phyloP scores from a whole-genome alignment of 2,113 vertebrate genomes.

The Grantiella picta region DNA sequence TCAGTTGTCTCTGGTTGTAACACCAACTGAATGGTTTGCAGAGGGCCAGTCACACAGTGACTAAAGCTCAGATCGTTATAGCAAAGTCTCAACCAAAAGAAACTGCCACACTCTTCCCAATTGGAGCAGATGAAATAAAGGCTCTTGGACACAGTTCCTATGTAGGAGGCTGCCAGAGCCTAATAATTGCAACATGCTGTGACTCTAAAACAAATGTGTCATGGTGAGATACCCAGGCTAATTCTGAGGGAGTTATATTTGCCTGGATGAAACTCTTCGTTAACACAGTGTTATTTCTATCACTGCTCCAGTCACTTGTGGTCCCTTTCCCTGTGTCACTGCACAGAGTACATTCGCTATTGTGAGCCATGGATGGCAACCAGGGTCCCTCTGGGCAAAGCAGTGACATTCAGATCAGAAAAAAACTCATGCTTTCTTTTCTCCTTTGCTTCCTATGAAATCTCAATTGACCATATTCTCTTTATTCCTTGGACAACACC shows the following conservation, averaged over 20 bases:
- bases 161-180: constrained; percentile 11
- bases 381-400: background rate
- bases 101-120: constrained; percentile 43
- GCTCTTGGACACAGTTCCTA: constrained; percentile 38
- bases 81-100: constrained; percentile 29
- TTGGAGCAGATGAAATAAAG: constrained; percentile 30
- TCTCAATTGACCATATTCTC: background rate
- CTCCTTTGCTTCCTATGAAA: background rate
- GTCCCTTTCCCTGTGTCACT: background rate
- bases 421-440: background rate
- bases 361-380: background rate
- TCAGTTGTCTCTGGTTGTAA: constrained; percentile 37
- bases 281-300: background rate
- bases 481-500: background rate
- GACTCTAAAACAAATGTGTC: constrained; percentile 36
- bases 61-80: constrained; percentile 28
- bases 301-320: background rate
- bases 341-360: background rate
- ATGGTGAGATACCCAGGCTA: constrained; percentile 12
- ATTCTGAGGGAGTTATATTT: background rate
- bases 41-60: background rate
- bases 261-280: background rate
- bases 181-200: constrained; percentile 41
- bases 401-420: background rate
- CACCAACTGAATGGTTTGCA: constrained; percentile 41